Evolutionary conservation across 2,797 vertebrate species (phyloP).

Genomic region (Spatula clypeata): DNA sequence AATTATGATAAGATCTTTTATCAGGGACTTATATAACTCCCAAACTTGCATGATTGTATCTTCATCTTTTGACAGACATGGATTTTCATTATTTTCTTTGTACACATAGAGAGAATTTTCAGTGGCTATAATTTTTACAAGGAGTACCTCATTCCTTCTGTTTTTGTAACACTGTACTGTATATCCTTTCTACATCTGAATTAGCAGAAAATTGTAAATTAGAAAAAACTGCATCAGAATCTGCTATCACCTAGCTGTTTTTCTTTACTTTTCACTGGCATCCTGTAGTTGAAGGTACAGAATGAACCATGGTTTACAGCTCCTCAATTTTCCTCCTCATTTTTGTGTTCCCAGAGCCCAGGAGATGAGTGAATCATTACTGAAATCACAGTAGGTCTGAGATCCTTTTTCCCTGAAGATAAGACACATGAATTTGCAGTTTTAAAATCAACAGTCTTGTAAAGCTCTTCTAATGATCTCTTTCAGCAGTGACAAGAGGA

Average conservation of each 20-base stretch:
- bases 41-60: not conserved
- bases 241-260: not conserved
- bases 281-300: not conserved
- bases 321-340: not conserved
- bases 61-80: not conserved
- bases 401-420: not conserved
- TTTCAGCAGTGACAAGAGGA: not conserved
- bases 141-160: not conserved
- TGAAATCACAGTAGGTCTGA: not conserved
- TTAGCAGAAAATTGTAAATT: not conserved
- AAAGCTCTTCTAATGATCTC: not conserved
- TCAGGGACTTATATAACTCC: not conserved
- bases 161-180: not conserved
- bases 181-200: not conserved
- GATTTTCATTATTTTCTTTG: not conserved
- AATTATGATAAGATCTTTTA: not conserved
- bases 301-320: not conserved
- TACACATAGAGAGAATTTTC: not conserved
- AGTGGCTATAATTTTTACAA: not conserved
- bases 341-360: not conserved
- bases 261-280: not conserved
- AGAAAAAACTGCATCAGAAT: not conserved
- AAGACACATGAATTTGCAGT: not conserved
- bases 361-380: not conserved
- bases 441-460: not conserved